Evolutionary conservation across 1,140 invertebrate species (phyloP), one percentile per base, ranked within the genome.

Genomic region (Bursaphelenchus mucronatus): DNA sequence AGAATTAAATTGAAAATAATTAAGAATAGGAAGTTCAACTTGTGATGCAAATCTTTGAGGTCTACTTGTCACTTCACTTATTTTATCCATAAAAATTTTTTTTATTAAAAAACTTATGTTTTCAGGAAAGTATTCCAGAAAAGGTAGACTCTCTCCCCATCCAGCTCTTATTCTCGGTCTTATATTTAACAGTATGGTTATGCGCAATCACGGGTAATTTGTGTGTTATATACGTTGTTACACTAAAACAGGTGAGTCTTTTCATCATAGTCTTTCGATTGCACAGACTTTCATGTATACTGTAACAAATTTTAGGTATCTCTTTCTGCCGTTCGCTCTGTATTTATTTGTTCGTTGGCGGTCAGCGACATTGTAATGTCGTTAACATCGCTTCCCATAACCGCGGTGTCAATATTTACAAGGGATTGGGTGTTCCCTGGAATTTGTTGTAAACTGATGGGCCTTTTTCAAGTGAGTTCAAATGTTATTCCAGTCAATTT

Each of bases 401-500:
- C 78, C 13, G 78, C 78, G 8, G 63, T 81, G 30, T 70, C 69
- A 8, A 80, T 81, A 19, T 80, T 80, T 54, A 74, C 75, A 8
- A 64, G 78, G n/a, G 74, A 78, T 64, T 80, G 78, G 78, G 71
- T 80, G n/a, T 80, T 80, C 62, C 78, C 78, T 17, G 19, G 51
- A 0, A 50, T 77, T 8, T 80, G 77, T 41, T 80, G 78, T 52
- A 81, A 80, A 62, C 56, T 81, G 15, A 78, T 79, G 41, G 79
- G 79, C 39, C 68, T 80, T 9, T 81, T 80, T 54, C 78, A 79
- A 59, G 76, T 81, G 30, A 50, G 50, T 19, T 51, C 52, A n/a
- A n/a, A n/a, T n/a, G n/a, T n/a, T n/a, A n/a, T n/a, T n/a, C n/a
- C n/a, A n/a, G n/a, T n/a, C n/a, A n/a, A n/a, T n/a, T n/a, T n/a